These are phyloP conservation scores for Notamacropus eugenii DNA, from an alignment of 2,797 vertebrate genomes.

Conservation along the genomic window DNA sequence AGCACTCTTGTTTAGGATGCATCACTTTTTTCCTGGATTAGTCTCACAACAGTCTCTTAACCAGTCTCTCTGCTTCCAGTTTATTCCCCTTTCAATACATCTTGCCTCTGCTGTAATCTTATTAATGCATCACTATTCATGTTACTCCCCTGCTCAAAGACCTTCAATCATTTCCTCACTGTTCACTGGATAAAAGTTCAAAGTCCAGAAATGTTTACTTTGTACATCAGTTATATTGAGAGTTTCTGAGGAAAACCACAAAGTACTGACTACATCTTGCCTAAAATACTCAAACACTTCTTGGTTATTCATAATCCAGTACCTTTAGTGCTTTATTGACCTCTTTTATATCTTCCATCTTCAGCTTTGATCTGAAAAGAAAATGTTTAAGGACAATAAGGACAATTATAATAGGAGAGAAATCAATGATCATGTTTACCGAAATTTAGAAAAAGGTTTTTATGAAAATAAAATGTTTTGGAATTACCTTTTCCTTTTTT, in stretches of 20 bases:
- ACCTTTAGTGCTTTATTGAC: conserved; percentile 99
- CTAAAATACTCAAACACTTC: not conserved
- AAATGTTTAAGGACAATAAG: conserved; percentile 20
- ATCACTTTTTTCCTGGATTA: not conserved
- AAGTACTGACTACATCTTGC: not conserved
- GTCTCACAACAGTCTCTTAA: not conserved
- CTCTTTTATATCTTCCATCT: conserved; percentile 99
- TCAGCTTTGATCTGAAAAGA: conserved; percentile 93
- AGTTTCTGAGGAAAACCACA: not conserved
- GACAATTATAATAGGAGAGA: not conserved
- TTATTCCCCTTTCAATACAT: not conserved
- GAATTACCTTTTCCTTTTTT: not conserved
- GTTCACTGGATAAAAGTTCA: not conserved
- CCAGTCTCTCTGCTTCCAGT: not conserved
- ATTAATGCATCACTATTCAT: not conserved
- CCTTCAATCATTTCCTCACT: not conserved
- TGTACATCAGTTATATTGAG: not conserved
- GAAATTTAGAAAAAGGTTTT: not conserved
- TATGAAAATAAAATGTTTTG: not conserved
- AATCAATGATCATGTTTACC: not conserved
- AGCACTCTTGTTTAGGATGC: no score
- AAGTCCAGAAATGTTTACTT: not conserved
- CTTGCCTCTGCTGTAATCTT: not conserved
- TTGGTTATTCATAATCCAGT: conserved; percentile 46
- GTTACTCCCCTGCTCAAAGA: not conserved